Evolutionary conservation across 1,140 invertebrate genomes (phyloP), one percentile per base, ranked within the genome.

Genomic region (Drosophila jambulina): DNA sequence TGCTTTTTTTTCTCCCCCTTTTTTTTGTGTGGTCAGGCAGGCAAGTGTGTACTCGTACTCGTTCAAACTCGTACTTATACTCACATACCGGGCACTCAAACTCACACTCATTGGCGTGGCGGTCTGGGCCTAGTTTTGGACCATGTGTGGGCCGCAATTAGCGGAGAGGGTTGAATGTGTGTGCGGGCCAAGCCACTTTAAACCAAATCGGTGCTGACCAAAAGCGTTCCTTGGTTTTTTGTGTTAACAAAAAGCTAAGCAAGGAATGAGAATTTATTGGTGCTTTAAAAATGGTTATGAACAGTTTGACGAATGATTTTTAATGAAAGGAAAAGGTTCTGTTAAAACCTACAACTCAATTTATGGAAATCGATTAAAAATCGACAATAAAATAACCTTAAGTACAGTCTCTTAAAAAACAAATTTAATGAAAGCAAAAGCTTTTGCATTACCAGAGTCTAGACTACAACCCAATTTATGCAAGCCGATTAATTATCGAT

Each of bases 101-200:
- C 61, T 64, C 61, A 60, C 65, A 69, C 67, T 70, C 48, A 27
- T 32, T 46, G 69, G 58, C 38, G 51, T 19, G 68, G n/a, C 27
- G 48, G 51, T 23, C 32, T 54, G 51, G 32, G 15, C 51, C 51
- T 54, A 54, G 43, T 42, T 71, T 59, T 72, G 43, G 69, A 57
- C 53, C 67, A n/a, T 70, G 49, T 75, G 80, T 82, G 67, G 80
- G 76, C 48, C 63, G 80, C 59, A 60, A 63, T 75, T 88, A 80
- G 69, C 40, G 69, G 34, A 40, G 80, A 87, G 80, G 83, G 83
- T 76, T 78, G 83, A 68, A 42, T 72, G 61, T 80, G 68, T 80
- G 71, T 82, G 80, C 54, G 65, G 71, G 51, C 53, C 38, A 13
- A n/a, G 68, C 51, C 74, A 77, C 40, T 54, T 58, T 36, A 38